Conservation (phyloP, 2,113 vertebrate species). For the Embiotoca jacksoni region DNA sequence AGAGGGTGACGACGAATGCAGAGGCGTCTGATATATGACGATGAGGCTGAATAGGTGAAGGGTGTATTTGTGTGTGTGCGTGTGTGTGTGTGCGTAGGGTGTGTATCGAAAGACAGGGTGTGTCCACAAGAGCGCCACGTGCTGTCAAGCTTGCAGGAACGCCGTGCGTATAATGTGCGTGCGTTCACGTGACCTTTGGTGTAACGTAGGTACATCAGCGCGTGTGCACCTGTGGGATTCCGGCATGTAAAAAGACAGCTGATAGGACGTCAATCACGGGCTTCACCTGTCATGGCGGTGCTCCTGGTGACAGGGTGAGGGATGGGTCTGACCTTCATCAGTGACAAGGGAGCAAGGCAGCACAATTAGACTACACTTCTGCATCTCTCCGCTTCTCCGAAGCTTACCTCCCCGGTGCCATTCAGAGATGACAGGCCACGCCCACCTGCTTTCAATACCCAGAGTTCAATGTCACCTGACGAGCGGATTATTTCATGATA, state of each 20-base stretch:
- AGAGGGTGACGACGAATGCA: constrained; percentile 14
- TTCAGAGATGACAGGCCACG: constrained; percentile 4
- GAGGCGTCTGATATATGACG: constrained; percentile 2
- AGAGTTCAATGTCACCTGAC: constrained; percentile 29
- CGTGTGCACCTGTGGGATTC: neutral
- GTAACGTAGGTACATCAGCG: neutral
- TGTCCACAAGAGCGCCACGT: neutral
- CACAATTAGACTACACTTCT: constrained; percentile 55
- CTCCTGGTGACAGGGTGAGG: constrained; percentile 46
- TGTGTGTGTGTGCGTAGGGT: neutral
- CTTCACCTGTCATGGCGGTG: constrained; percentile 40
- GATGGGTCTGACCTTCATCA: constrained; percentile 69
- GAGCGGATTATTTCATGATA: neutral
- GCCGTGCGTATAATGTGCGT: neutral
- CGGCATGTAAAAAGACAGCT: constrained; percentile 47
- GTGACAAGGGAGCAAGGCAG: constrained; percentile 49
- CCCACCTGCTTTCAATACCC: constrained; percentile 11
- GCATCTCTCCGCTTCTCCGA: constrained; percentile 2
- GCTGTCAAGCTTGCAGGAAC: neutral
- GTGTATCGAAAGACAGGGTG: neutral
- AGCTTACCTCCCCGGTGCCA: constrained; percentile 1
- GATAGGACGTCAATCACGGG: constrained; percentile 66
- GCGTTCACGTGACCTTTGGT: constrained; percentile 5
- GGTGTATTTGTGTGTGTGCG: constrained; percentile 4
- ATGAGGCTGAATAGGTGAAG: neutral